Evolutionary conservation across 2,888 invertebrate genomes (phyloP).

Genomic region (Spodoptera exigua): DNA sequence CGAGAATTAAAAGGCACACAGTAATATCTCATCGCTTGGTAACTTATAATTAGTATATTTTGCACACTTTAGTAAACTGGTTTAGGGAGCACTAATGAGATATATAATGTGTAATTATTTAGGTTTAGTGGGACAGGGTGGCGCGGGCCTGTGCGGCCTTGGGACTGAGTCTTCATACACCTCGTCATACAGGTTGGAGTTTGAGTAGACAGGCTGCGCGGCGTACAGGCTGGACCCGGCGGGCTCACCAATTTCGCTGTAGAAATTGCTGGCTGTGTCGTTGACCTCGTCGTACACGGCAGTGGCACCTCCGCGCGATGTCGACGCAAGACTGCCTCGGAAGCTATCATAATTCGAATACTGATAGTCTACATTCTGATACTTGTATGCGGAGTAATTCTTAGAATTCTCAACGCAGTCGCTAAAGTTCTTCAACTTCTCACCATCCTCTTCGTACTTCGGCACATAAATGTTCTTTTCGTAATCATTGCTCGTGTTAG

Average conservation of each 20-base stretch:
- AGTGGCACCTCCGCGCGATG: slow-evolving; percentile 59
- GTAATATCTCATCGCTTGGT: slow-evolving; percentile 52
- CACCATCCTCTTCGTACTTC: slow-evolving; percentile 76
- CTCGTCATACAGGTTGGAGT: slow-evolving; percentile 79
- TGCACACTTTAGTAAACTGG: slow-evolving; percentile 24
- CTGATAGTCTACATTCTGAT: slow-evolving; percentile 77
- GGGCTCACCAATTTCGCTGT: slow-evolving; percentile 79
- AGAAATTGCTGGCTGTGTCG: slow-evolving; percentile 79
- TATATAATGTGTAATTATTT: slow-evolving; percentile 59
- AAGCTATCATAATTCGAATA: slow-evolving; percentile 65
- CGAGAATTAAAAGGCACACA: slow-evolving; percentile 56
- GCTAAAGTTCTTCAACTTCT: slow-evolving; percentile 81
- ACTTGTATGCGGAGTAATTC: slow-evolving; percentile 82
- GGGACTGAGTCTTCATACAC: slow-evolving; percentile 78
- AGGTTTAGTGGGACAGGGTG: slow-evolving; percentile 84
- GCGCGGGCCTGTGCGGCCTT: slow-evolving; percentile 90
- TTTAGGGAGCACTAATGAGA: slow-evolving; percentile 31
- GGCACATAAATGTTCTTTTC: slow-evolving; percentile 85
- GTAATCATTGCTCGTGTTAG: slow-evolving; percentile 72
- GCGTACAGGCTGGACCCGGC: slow-evolving; percentile 55
- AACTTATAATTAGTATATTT: slow-evolving; percentile 47
- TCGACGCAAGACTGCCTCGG: slow-evolving; percentile 61
- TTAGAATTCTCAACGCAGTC: slow-evolving; percentile 81
- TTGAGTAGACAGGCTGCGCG: slow-evolving; percentile 64
- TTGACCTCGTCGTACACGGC: slow-evolving; percentile 80